phyloP scores from a whole-genome alignment of 1,140 invertebrate genomes.

The Choristoneura fumiferana region DNA sequence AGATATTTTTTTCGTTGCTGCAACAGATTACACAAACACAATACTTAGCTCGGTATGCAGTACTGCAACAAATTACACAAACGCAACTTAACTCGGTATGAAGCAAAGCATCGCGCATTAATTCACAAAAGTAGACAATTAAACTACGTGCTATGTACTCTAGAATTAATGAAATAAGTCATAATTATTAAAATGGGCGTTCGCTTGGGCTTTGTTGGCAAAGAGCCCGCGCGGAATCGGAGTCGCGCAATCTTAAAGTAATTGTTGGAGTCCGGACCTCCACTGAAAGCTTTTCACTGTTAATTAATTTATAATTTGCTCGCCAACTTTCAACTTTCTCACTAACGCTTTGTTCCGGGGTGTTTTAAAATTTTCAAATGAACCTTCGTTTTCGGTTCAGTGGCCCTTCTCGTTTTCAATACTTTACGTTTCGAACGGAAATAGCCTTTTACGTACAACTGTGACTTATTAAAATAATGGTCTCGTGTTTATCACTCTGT shows the following conservation, averaged over 20 bases:
- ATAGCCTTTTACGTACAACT: background rate
- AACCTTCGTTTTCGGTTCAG: constrained; percentile 12
- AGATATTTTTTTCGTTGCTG: too few relatives aligned
- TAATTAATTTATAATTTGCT: constrained; percentile 73
- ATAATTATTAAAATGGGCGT: constrained; percentile 59
- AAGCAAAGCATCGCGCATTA: constrained; percentile 4
- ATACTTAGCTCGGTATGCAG: too few relatives aligned
- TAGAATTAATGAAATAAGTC: constrained; percentile 42
- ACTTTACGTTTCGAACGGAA: constrained; percentile 7
- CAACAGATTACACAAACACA: too few relatives aligned
- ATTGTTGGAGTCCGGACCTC: constrained; percentile 46
- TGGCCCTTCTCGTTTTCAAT: constrained; percentile 4
- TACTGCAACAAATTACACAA: background rate
- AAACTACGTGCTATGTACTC: constrained; percentile 13
- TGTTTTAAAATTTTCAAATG: constrained; percentile 17
- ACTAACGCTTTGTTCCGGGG: constrained; percentile 39
- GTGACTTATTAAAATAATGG: too few relatives aligned
- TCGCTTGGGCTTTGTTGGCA: constrained; percentile 51
- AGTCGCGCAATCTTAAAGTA: constrained; percentile 60
- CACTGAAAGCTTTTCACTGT: constrained; percentile 45
- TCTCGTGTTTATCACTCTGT: too few relatives aligned
- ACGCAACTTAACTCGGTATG: background rate
- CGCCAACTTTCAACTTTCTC: constrained; percentile 48
- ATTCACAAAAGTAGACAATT: constrained; percentile 11
- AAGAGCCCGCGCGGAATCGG: constrained; percentile 46